phyloP scores from a whole-genome alignment of 2,888 invertebrate genomes.

The Thymelicus acteon region DNA sequence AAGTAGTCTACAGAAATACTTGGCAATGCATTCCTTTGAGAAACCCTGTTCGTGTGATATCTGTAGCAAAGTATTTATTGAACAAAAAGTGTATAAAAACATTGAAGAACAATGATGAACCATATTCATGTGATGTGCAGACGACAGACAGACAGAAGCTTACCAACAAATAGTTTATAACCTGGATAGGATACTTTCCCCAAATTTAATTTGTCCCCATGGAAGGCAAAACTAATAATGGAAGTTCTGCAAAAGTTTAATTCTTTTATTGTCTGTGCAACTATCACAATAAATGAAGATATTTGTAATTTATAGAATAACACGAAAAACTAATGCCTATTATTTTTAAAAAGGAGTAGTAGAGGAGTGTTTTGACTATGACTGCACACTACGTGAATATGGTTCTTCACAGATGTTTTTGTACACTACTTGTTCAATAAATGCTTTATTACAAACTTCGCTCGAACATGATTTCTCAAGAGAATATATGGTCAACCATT shows the following conservation, averaged over 20 bases:
- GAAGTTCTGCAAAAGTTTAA: too few relatives aligned
- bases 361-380: too few relatives aligned
- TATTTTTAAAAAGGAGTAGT: too few relatives aligned
- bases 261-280: too few relatives aligned
- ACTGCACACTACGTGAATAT: background rate
- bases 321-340: too few relatives aligned
- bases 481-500: background rate
- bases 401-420: conserved; percentile 2
- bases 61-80: background rate
- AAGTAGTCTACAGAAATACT: conserved; percentile 3
- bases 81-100: background rate
- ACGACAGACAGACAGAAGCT: too few relatives aligned
- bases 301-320: too few relatives aligned
- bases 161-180: too few relatives aligned
- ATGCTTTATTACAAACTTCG: background rate
- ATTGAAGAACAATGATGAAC: background rate
- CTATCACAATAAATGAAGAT: too few relatives aligned
- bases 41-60: background rate
- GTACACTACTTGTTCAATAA: background rate
- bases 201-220: too few relatives aligned
- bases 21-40: background rate
- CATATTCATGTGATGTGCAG: background rate
- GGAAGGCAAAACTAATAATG: too few relatives aligned
- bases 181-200: too few relatives aligned
- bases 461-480: background rate